phyloP scores from a whole-genome alignment of 2,888 invertebrate species.

The Euclidia mi region DNA sequence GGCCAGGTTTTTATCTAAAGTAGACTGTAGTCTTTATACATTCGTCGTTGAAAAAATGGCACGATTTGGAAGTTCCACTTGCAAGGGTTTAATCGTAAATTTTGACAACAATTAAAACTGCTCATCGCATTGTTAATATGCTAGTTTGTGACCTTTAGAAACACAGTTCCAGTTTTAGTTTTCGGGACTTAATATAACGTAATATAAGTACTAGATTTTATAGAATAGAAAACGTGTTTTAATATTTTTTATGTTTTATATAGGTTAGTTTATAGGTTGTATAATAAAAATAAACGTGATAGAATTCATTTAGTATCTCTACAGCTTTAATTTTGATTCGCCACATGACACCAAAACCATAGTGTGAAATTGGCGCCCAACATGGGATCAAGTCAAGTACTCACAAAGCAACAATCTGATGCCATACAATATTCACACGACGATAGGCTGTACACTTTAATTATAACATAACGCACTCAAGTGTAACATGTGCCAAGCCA shows the following conservation, averaged over 20 bases:
- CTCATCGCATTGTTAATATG: slow-evolving; percentile 13
- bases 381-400: too few species aligned
- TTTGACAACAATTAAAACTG: slow-evolving; percentile 5
- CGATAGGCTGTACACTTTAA: neutral
- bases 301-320: too few species aligned
- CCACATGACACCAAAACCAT: too few species aligned
- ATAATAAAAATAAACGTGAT: too few species aligned
- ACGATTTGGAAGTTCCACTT: slow-evolving; percentile 22
- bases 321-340: too few species aligned
- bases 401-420: too few species aligned
- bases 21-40: slow-evolving; percentile 27
- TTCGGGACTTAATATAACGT: neutral
- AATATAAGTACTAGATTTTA: too few species aligned
- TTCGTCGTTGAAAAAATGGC: slow-evolving; percentile 21
- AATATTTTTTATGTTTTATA: too few species aligned
- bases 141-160: slow-evolving; percentile 10
- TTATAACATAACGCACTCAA: neutral
- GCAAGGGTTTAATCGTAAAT: slow-evolving; percentile 6
- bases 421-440: too few species aligned
- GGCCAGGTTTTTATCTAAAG: neutral
- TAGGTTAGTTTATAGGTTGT: too few species aligned
- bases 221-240: too few species aligned
- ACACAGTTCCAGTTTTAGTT: slow-evolving; percentile 2
- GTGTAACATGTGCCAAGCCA: neutral
- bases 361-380: too few species aligned